These are phyloP conservation scores for Acromyrmex heyeri DNA, from an alignment of 1,140 invertebrate genomes.

Conservation along the genomic window DNA sequence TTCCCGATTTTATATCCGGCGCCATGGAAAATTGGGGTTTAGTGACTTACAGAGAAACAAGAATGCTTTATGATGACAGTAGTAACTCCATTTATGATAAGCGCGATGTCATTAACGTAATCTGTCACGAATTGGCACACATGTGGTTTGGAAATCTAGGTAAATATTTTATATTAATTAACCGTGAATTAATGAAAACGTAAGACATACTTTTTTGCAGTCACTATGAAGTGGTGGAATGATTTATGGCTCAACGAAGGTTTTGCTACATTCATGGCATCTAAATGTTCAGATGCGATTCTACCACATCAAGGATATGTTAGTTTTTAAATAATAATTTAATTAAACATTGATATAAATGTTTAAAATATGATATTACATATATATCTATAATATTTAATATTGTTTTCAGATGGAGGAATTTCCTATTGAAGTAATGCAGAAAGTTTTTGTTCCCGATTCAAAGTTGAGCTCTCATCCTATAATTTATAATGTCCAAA, in stretches of 20 bases:
- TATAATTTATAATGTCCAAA: slow-evolving; percentile 93
- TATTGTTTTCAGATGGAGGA: slow-evolving; percentile 88
- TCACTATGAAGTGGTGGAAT: slow-evolving; percentile 97
- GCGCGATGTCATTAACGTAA: slow-evolving; percentile 92
- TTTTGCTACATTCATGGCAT: slow-evolving; percentile 95
- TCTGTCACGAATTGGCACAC: slow-evolving; percentile 97
- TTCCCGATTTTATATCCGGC: slow-evolving; percentile 97
- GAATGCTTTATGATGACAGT: slow-evolving; percentile 91
- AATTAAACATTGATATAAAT: background rate
- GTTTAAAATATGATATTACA: background rate
- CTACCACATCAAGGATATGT: slow-evolving; percentile 95
- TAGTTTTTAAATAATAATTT: slow-evolving; percentile 74
- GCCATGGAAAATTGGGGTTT: slow-evolving; percentile 98
- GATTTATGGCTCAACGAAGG: slow-evolving; percentile 98
- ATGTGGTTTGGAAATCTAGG: slow-evolving; percentile 96
- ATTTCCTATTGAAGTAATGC: slow-evolving; percentile 91
- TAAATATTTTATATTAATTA: slow-evolving; percentile 80
- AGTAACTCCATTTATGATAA: slow-evolving; percentile 91
- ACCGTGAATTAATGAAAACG: background rate
- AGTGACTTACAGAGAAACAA: slow-evolving; percentile 94
- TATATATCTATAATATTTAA: background rate
- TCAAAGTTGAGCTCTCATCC: slow-evolving; percentile 94
- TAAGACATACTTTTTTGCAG: slow-evolving; percentile 85
- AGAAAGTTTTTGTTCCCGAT: slow-evolving; percentile 92
- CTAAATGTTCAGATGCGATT: slow-evolving; percentile 91